Conservation (phyloP, 2,797 vertebrate species). For the Dicrostonyx torquatus region DNA sequence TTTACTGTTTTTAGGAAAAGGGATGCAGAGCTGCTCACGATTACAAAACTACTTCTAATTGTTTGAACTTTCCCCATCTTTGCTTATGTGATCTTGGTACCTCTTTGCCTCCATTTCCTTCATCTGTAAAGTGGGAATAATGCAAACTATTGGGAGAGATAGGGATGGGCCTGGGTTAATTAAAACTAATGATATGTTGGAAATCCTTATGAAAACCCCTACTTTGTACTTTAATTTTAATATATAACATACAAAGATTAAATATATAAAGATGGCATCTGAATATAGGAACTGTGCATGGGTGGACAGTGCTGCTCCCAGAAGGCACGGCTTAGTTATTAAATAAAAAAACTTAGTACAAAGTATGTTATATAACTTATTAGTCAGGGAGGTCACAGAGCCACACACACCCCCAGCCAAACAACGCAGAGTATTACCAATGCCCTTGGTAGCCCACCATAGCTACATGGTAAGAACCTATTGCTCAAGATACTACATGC, state of each 20-base stretch:
- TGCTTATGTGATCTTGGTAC: not conserved
- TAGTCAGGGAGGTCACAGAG: not conserved
- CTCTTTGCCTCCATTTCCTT: not conserved
- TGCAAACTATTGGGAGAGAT: not conserved
- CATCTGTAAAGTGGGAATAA: constrained; percentile 23
- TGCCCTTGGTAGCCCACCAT: not conserved
- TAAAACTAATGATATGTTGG: not conserved
- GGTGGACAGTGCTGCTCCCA: not conserved
- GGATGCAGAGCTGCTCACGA: not conserved
- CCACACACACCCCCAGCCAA: too few relatives aligned
- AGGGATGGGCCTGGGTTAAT: not conserved
- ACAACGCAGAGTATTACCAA: not conserved
- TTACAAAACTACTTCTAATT: not conserved
- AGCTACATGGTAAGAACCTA: not conserved
- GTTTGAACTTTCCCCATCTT: not conserved
- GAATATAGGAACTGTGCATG: not conserved
- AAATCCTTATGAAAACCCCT: not conserved
- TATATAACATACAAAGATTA: not conserved
- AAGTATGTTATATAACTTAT: not conserved
- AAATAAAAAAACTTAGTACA: not conserved
- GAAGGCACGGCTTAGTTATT: not conserved
- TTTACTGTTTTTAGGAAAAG: not conserved
- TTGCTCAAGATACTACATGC: not conserved
- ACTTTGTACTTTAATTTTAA: not conserved
- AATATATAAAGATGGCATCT: not conserved